Base-by-base conservation (phyloP, 2,113 vertebrate genomes). In the Gobiocypris rarus region DNA sequence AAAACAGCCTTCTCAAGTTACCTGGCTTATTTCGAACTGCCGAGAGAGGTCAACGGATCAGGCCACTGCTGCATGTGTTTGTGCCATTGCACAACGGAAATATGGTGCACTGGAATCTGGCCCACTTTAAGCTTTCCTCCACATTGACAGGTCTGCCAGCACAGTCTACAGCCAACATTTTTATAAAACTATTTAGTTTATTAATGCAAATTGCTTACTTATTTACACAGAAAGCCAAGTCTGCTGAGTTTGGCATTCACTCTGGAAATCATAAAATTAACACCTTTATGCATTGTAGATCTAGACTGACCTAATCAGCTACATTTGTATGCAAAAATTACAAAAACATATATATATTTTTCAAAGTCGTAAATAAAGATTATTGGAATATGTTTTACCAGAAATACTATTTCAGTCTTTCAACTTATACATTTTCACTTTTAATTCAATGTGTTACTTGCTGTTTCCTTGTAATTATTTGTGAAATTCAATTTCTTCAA, bases 1-100 rank as follows among this genome's bases (percentile, higher is more conserved):
- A 87, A 91, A 88, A 92, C 70, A 26, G 76, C 65, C 75, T 81
- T 90, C 89, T 90, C 38, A 0, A 81, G 88, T 92, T 90, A 90
- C 91, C 91, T 90, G 90, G 83, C 63, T 90, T 83, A 70, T 56
- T 70, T 81, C 19, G 34, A 58, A 6, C 69, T 71, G 85, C 76
- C n/a, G 26, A 54, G 9, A 54, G 84, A 83, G 83, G 85, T 86
- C 84, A 90, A 85, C 81, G 85, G 88, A 86, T 71, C 85, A 84
- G 75, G 77, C 78, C 71, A 70, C 26, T 19, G 10, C 75, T 58
- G 22, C 38, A 70, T 71, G 69, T 81, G 78, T 45, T 75, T 63
- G 67, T 59, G 3, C 4, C 56, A 24, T 15, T 7, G 41, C 43
- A 50, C 15, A 75, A 81, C 52, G 73, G 77, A 52, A 65, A 83